Evolutionary conservation across 2,888 invertebrate genomes (phyloP), one percentile per base, ranked within the genome.

Genomic region (Pheosia gnoma): DNA sequence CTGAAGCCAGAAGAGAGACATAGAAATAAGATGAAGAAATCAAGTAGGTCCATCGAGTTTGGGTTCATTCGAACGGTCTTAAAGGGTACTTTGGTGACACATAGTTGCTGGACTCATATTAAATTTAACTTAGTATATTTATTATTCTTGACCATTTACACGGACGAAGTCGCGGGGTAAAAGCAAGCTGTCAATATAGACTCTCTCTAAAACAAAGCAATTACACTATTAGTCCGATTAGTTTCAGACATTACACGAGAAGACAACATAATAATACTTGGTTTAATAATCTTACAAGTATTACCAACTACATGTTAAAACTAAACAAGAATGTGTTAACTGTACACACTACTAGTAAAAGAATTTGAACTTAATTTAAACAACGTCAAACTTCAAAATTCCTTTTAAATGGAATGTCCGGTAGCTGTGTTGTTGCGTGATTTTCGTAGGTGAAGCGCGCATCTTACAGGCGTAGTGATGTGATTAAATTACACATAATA

Each of bases 401-500:
- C n/a, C 41, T 45, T 36, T 25, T 36, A 5, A 45, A 45, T 45
- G 11, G 10, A n/a, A 7, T 4, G 7, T 5, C 4, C 9, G 45
- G 3, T 25, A 45, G 43, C 45, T 36, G 9, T 25, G 4, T 45
- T 57, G 36, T 57, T 45, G 57, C 36, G 4, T 45, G 57, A 36
- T 8, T 3, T 9, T 4, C 45, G n/a, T 36, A n/a, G 11, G 36
- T 41, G 10, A 43, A 41, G 57, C 36, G 10, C 45, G 57, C 43
- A 43, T 41, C 5, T 9, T 4, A 4, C 45, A 57, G 57, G 36
- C 52, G 63, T 65, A 67, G 75, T 72, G 66, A 70, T 70, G 72
- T 74, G 74, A 74, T 75, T 79, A 72, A 74, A 76, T 74, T 74
- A 68, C 56, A 68, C 59, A 66, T 74, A 72, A 74, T 72, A 67